Base-by-base conservation (phyloP, 2,113 vertebrate species). In the Halcyon senegalensis region DNA sequence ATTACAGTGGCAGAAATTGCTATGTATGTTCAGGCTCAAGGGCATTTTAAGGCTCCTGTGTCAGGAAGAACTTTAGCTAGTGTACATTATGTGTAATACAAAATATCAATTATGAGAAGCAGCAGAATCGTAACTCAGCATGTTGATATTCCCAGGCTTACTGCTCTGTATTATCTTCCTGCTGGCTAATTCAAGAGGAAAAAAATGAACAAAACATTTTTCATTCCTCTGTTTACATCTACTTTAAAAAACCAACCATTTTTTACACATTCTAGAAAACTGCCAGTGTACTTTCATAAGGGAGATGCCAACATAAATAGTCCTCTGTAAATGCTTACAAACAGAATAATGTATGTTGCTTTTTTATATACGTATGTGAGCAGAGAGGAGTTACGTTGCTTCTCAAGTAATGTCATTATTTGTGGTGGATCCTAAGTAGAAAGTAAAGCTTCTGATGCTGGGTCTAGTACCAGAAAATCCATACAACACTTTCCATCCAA, bases 341-440 rank as follows among this genome's bases (percentile, higher is more conserved):
- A 41, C 21, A 72, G 27, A 51, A 44, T 10, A 68, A 85, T 39
- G 21, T 17, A 46, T 19, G 7, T 25, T 55, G 15, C 27, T 70
- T 8, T 67, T 68, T 88, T 62, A 16, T 18, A 82, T 48, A 5
- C 74, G 10, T 11, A 2, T 19, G 23, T 31, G 46, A 80, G 43
- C 41, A 70, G 25, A 43, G 31, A 84, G 24, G 39, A 66, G 7
- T 4, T 60, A 21, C 24, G 13, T 15, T 60, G 4, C 35, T 37
- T 50, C 37, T 68, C 25, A 78, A 48, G 33, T n/a, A 80, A 28
- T 13, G 28, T 2, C 5, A 1, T 17, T 44, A 48, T 37, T 27
- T 63, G 13, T 51, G 63, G 3, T 0, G 0, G 5, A 48, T 35
- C 8, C 55, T 28, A 53, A 63, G 20, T 0, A 51, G 33, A 84